Percentiles rank a stretch among this genome's conserved stretches.
Evolutionary conservation across 1,140 invertebrate genomes (phyloP).

Genomic region (Triops cancriformis): DNA sequence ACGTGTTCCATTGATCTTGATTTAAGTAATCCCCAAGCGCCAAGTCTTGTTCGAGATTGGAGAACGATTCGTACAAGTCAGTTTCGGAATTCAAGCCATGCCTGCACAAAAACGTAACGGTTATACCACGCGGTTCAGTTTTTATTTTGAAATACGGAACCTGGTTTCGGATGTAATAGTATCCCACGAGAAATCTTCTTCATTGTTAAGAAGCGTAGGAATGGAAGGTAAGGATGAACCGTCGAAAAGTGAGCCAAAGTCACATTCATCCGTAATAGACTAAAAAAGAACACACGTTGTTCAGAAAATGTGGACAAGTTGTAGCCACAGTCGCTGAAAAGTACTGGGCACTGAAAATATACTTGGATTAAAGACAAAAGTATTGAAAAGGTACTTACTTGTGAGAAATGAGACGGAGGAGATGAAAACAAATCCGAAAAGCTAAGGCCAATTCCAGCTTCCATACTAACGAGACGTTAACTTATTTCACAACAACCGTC

Average conservation of each 20-base stretch:
- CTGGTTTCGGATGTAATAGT: background rate
- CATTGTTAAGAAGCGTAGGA: background rate
- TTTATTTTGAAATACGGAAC: background rate
- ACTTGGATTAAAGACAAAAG: background rate
- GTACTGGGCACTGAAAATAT: background rate
- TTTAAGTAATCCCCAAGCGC: background rate
- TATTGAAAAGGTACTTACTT: background rate
- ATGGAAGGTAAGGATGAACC: background rate
- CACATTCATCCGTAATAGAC: background rate
- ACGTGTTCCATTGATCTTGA: slow-evolving; percentile 9
- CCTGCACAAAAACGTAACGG: background rate
- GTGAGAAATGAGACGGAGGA: background rate
- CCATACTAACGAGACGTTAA: background rate
- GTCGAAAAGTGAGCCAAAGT: background rate
- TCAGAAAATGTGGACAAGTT: background rate
- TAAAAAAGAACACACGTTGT: background rate
- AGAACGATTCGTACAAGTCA: background rate
- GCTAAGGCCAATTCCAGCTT: slow-evolving; percentile 1
- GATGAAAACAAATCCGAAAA: background rate
- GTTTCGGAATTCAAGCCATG: background rate
- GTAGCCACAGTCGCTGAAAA: background rate
- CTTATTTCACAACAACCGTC: background rate
- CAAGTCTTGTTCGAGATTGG: background rate
- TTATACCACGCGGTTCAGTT: background rate
- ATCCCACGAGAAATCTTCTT: background rate